These are phyloP conservation scores for Papilio elwesi DNA, from an alignment of 2,888 invertebrate species.

Conservation along the genomic window DNA sequence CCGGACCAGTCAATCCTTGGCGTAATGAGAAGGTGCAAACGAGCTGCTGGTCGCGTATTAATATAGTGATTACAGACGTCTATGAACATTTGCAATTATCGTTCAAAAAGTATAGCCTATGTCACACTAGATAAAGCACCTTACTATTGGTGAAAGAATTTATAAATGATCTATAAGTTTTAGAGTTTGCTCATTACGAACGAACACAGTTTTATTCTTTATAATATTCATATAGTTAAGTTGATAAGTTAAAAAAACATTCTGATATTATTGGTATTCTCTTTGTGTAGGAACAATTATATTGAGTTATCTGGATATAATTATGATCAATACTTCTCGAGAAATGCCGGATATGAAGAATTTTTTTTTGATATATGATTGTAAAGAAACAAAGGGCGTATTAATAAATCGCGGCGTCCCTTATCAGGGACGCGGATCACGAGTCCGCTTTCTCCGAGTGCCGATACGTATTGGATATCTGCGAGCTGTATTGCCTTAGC, in stretches of 20 bases:
- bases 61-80: too few species aligned
- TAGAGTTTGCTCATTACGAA: neutral
- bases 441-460: constrained; percentile 74
- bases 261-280: neutral
- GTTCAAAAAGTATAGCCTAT: too few species aligned
- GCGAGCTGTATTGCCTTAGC: constrained; percentile 2
- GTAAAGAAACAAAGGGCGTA: constrained; percentile 82
- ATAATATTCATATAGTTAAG: neutral
- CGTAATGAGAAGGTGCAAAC: neutral
- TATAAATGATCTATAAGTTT: neutral
- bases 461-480: constrained; percentile 51
- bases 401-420: constrained; percentile 71
- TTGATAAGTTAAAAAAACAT: neutral
- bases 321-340: constrained; percentile 34
- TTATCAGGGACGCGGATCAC: constrained; percentile 72
- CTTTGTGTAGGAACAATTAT: neutral
- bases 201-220: neutral
- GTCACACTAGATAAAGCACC: too few species aligned
- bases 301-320: constrained; percentile 66
- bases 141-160: neutral
- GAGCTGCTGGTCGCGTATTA: too few species aligned
- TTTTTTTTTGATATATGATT: constrained; percentile 58
- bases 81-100: too few species aligned
- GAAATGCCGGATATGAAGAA: constrained; percentile 16
- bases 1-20: neutral